Base-by-base conservation (phyloP, 2,797 vertebrate genomes). In the Sparidentex hasta region DNA sequence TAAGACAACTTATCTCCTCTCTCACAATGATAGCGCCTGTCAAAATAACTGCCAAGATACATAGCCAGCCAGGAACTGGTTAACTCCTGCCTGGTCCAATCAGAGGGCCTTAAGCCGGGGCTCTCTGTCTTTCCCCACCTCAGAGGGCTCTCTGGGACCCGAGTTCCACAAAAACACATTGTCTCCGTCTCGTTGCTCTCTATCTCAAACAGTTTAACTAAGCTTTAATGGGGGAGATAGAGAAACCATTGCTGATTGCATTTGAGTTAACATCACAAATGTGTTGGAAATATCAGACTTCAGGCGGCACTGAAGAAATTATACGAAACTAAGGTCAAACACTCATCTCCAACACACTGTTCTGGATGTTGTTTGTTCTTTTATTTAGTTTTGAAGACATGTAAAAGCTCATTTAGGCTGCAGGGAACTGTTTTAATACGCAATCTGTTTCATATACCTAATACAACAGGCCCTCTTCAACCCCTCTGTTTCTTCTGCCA, bases 1-100 rank as follows among this genome's bases (percentile, higher is more conserved):
- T 88, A 87, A 93, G 93, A 94, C 94, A 92, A 94, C 94, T 96
- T 95, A 96, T 96, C 95, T 95, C 80, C 78, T 82, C 82, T 91
- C 88, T 90, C 87, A 84, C 92, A 89, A 90, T 92, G 95, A 96
- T 96, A 95, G 91, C 84, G 87, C 91, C 92, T 95, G 95, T 95
- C 95, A 95, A 95, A 96, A 95, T 95, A 95, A 93, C 92, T 92
- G 94, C 92, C 92, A 94, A 95, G 94, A 96, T 92, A 95, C 94
- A 94, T 87, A 93, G 90, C 70, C 84, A 86, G 92, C 78, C 87
- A 95, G 92, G 93, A 94, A 95, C 93, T 94, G 91, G 94, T 95
- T 95, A 95, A 94, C 91, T 88, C 71, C 61, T 55, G 71, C n/a
- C 21, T 17, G 2, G 74, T 77, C 91, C 91, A 91, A 86, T 90